Percentiles rank a stretch among this genome's conserved stretches.
phyloP scores from a whole-genome alignment of 2,888 invertebrate genomes.

The Minunthozetes semirufus region DNA sequence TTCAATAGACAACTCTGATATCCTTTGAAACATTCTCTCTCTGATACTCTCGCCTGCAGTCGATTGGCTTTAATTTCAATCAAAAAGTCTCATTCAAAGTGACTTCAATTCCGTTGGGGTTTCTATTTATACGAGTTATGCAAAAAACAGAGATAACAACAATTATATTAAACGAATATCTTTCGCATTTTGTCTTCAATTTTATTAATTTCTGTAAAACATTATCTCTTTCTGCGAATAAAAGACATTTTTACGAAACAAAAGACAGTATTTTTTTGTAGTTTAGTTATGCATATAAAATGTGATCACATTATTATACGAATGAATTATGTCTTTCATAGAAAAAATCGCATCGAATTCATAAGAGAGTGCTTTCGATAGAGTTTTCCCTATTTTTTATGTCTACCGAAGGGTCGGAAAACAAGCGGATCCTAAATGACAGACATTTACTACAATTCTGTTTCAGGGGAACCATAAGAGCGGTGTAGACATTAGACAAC shows the following conservation, averaged over 20 bases:
- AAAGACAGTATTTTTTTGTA: too few relatives aligned
- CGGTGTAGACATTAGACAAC: not conserved
- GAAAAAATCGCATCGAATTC: not conserved
- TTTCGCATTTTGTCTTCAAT: too few relatives aligned
- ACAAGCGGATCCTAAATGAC: conserved; percentile 16
- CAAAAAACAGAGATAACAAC: too few relatives aligned
- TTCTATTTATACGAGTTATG: too few relatives aligned
- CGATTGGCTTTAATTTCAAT: not conserved
- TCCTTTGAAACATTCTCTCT: not conserved
- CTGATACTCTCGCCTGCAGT: not conserved
- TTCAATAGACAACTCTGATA: not conserved
- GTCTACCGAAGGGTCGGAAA: conserved; percentile 3
- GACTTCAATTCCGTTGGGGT: too few relatives aligned
- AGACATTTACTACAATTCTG: conserved; percentile 8
- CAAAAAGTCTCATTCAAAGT: too few relatives aligned
- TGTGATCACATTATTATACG: not conserved
- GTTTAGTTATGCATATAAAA: not conserved
- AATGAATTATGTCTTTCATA: conserved; percentile 9
- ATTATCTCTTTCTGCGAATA: too few relatives aligned
- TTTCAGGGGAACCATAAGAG: conserved; percentile 4
- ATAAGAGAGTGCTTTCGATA: conserved; percentile 5
- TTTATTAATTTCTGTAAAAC: too few relatives aligned
- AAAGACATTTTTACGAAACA: too few relatives aligned
- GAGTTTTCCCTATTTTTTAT: not conserved
- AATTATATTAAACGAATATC: too few relatives aligned